phyloP scores from a whole-genome alignment of 1,140 invertebrate genomes.

The Ceratina calcarata region DNA sequence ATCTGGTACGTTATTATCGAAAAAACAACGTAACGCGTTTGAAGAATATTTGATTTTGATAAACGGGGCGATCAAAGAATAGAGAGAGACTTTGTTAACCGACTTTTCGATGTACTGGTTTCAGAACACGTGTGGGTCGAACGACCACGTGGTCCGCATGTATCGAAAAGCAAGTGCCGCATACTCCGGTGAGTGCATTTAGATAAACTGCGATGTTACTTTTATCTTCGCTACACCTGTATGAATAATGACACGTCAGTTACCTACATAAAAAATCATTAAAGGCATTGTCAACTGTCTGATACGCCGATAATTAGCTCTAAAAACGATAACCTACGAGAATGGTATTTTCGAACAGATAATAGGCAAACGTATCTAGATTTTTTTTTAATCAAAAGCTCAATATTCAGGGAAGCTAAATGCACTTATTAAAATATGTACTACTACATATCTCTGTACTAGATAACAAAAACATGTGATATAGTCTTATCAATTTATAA shows the following conservation, averaged over 20 bases:
- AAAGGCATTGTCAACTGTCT: neutral
- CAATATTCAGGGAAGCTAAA: neutral
- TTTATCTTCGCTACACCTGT: neutral
- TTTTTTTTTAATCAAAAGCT: neutral
- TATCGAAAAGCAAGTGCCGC: conserved; percentile 28
- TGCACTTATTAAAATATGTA: neutral
- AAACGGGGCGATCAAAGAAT: neutral
- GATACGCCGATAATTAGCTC: neutral
- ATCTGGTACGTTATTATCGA: conserved; percentile 38
- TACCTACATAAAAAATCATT: neutral
- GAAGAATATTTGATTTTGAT: conserved; percentile 3
- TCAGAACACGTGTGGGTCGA: conserved; percentile 48
- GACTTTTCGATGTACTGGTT: conserved; percentile 33
- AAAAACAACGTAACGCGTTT: neutral
- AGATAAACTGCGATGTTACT: conserved; percentile 37
- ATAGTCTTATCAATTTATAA: conserved; percentile 23
- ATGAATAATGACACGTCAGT: neutral
- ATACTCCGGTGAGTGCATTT: conserved; percentile 25
- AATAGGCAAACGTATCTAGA: neutral
- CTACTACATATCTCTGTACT: conserved; percentile 7
- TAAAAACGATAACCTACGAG: conserved; percentile 24
- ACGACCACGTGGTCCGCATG: conserved; percentile 61
- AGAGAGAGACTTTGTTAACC: conserved; percentile 24
- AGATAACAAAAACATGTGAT: conserved; percentile 38
- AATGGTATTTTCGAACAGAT: conserved; percentile 18